Evolutionary conservation across 2,888 invertebrate genomes (phyloP), one percentile per base, ranked within the genome.

Genomic region (Galerucella calmariensis): DNA sequence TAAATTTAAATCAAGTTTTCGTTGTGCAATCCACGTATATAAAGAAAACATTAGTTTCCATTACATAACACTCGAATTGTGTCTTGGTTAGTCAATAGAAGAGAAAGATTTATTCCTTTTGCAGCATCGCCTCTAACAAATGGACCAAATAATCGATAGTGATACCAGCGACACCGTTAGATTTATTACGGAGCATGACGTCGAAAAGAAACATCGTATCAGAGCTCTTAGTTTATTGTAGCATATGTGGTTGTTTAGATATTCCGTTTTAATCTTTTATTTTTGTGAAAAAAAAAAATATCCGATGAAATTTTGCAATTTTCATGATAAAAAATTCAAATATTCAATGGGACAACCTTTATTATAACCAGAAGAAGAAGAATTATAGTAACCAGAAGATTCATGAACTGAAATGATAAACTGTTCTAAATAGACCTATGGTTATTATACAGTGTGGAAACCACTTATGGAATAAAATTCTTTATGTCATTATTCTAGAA

Each of bases 131-230:
- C 83, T 82, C 82, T 82, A 85, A 87, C 84, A 85, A 87, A 87
- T 86, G 86, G 86, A 81, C 84, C 86, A 84, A 84, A 83, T 86
- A 87, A 87, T 87, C 87, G 86, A 86, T 87, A 86, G 85, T 85
- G 87, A 86, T 86, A 86, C 83, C 20, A 83, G 81, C 81, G 82
- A 84, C 83, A 83, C 80, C 81, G 81, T 80, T 79, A 85, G 85
- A 86, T 86, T 85, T 85, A 86, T 85, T 76, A 80, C 81, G 63
- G 80, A 82, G 82, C 83, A 82, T 83, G 82, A 82, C 79, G 75
- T 75, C n/a, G 51, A n/a, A 51, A 51, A 51, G 51, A 51, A n/a
- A 51, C 14, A 51, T n/a, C n/a, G 51, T 51, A 14, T 51, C n/a
- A n/a, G 51, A 51, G n/a, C n/a, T 51, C n/a, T 51, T 51, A 51